Conservation (phyloP, 2,797 vertebrate species). For the Pelochelys cantorii region DNA sequence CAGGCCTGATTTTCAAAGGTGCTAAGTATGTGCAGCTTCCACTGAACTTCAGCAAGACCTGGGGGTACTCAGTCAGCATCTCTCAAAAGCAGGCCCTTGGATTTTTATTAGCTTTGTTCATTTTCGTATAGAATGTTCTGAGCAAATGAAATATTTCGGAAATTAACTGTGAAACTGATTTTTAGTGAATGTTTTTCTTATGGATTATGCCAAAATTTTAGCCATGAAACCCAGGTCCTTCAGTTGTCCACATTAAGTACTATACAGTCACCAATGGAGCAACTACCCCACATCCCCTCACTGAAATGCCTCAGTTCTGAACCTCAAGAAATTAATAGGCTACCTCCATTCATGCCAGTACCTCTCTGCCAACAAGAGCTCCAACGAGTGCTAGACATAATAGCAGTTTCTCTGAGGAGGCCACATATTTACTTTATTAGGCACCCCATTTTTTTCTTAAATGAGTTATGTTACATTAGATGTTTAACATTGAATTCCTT, state of each 20-base stretch:
- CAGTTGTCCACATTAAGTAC: rapidly evolving
- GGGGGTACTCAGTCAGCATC: not conserved
- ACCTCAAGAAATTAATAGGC: not conserved
- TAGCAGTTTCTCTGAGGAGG: not conserved
- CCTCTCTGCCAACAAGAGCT: not conserved
- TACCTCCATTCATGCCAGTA: not conserved
- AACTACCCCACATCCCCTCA: rapidly evolving
- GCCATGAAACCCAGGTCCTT: rapidly evolving
- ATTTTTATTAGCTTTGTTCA: not conserved
- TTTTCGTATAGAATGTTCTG: not conserved
- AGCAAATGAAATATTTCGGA: not conserved
- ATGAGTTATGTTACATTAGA: no score
- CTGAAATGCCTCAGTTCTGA: rapidly evolving
- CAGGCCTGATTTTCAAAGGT: not conserved
- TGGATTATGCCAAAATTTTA: not conserved
- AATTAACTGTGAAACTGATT: rapidly evolving
- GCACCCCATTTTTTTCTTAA: no score
- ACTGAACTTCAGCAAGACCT: not conserved
- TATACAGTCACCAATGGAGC: not conserved
- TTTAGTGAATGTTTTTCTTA: rapidly evolving
- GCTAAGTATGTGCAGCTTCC: not conserved
- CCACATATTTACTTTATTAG: rapidly evolving
- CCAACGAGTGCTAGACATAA: rapidly evolving
- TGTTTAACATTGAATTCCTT: no score
- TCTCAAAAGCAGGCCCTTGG: not conserved